Conservation (phyloP, 2,113 vertebrate species). For the Athene cunicularia region DNA sequence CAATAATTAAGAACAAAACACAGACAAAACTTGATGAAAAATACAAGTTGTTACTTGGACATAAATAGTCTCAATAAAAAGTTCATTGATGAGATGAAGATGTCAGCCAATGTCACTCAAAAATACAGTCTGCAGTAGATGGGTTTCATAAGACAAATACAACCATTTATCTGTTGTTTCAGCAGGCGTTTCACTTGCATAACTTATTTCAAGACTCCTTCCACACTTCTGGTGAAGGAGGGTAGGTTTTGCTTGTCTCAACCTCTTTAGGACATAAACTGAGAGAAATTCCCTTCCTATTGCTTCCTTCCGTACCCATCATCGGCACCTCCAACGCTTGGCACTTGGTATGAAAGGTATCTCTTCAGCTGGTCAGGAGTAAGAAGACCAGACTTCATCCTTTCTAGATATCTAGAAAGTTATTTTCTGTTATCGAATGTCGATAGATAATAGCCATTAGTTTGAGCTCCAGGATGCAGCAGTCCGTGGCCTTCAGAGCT, state of each 20-base stretch:
- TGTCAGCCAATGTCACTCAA: background rate
- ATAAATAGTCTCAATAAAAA: background rate
- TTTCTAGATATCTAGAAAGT: background rate
- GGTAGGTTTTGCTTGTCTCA: background rate
- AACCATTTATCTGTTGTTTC: background rate
- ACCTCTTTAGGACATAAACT: background rate
- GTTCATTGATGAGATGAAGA: background rate
- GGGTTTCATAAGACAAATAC: background rate
- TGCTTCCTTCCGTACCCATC: background rate
- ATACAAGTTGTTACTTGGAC: background rate
- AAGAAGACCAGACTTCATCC: background rate
- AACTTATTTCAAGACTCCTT: background rate
- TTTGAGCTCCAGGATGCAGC: background rate
- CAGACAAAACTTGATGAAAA: background rate
- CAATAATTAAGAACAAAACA: background rate
- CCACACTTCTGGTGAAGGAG: background rate
- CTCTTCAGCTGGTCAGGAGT: background rate
- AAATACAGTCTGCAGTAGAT: background rate
- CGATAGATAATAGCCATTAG: background rate
- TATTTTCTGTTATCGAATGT: background rate
- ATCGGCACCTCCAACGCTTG: background rate
- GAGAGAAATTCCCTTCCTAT: background rate
- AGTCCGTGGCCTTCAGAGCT: background rate
- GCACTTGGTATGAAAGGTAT: background rate
- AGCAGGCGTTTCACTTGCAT: background rate